phyloP scores from a whole-genome alignment of 2,113 vertebrate species.

The Amazona guildingii region DNA sequence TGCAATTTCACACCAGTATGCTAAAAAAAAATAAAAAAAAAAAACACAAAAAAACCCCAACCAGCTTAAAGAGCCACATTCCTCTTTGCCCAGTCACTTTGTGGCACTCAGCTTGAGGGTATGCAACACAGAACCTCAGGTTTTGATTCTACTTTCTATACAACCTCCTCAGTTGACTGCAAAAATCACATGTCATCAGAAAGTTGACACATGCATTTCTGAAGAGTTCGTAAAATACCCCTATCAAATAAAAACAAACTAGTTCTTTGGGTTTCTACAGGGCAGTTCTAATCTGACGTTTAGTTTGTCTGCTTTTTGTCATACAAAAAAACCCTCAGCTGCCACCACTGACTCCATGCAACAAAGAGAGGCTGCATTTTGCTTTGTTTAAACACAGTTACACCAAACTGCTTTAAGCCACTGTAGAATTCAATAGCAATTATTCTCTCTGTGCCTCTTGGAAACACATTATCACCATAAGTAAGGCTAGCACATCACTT shows the following conservation, averaged over 20 bases:
- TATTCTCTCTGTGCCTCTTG: constrained; percentile 1
- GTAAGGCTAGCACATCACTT: constrained; percentile 18
- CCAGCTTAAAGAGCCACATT: rapidly evolving
- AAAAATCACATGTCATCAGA: neutral
- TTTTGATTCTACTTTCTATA: neutral
- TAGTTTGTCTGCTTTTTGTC: neutral
- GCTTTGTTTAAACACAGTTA: neutral
- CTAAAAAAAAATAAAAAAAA: neutral
- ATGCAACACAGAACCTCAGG: neutral
- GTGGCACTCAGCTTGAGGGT: neutral
- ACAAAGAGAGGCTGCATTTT: neutral
- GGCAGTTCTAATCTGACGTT: neutral
- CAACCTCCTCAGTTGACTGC: neutral
- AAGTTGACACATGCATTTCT: neutral
- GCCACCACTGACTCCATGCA: neutral
- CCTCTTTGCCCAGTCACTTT: neutral
- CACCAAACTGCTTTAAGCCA: neutral
- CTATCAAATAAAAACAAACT: neutral
- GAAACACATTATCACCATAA: constrained; percentile 19
- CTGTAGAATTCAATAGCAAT: neutral
- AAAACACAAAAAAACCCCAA: rapidly evolving
- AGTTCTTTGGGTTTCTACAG: neutral
- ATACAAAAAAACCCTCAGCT: neutral
- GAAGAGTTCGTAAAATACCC: neutral
- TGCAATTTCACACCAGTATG: neutral